A percentile compares a stretch with the other conserved stretches of the same genome.
Evolutionary conservation across 1,140 invertebrate species (phyloP).

Genomic region (Pachypeltis micranthus): DNA sequence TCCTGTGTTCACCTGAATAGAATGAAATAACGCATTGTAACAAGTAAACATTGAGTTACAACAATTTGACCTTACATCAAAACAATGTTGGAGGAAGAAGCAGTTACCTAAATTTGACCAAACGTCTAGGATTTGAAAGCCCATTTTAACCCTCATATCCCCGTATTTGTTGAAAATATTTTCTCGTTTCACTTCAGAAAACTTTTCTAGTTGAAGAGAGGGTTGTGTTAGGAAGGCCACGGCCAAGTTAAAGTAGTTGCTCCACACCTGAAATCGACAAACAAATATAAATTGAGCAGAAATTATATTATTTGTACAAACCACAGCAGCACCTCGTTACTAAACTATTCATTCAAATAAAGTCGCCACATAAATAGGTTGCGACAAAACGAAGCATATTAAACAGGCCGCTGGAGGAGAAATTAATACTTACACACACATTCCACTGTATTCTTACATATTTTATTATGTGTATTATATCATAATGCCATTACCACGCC

Average conservation of each 20-base stretch:
- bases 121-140: slow-evolving; percentile 85
- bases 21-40: background rate
- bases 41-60: background rate
- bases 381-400: no score
- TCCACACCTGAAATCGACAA: slow-evolving; percentile 64
- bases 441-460: no score
- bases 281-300: no score
- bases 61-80: no score
- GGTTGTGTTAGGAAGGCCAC: slow-evolving; percentile 81
- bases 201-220: slow-evolving; percentile 72
- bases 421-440: no score
- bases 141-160: slow-evolving; percentile 86
- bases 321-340: no score
- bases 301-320: no score
- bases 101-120: slow-evolving; percentile 76
- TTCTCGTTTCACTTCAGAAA: slow-evolving; percentile 63
- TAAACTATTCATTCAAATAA: no score
- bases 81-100: slow-evolving; percentile 16
- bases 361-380: no score
- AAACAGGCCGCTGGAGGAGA: no score
- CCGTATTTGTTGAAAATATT: slow-evolving; percentile 71
- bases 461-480: no score
- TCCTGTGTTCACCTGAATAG: slow-evolving; percentile 54
- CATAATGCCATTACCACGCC: no score
- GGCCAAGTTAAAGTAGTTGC: slow-evolving; percentile 75